These are phyloP conservation scores for Nomada hirtipes DNA, from an alignment of 2,888 invertebrate genomes.

Conservation along the genomic window DNA sequence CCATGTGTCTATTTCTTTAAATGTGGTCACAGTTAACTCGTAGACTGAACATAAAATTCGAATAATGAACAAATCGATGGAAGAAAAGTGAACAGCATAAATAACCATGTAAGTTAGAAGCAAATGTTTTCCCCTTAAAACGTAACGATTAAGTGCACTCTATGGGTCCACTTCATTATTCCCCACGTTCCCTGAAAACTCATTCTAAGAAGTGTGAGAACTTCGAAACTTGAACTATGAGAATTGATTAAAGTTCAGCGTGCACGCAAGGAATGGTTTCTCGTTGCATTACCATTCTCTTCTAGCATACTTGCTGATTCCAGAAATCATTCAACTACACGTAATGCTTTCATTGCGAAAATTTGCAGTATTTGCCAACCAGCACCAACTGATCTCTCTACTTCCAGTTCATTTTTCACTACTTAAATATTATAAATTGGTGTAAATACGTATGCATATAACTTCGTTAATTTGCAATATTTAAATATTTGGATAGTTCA, in stretches of 20 bases:
- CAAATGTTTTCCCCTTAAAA: neutral
- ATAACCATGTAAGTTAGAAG: neutral
- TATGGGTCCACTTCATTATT: constrained; percentile 23
- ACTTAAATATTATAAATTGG: neutral
- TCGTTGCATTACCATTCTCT: constrained; percentile 1
- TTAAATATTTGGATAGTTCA: no score
- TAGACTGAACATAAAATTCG: neutral
- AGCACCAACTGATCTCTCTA: neutral
- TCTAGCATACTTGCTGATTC: constrained; percentile 33
- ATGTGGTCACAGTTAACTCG: neutral
- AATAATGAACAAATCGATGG: neutral
- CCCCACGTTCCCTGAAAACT: constrained; percentile 17
- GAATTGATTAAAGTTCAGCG: constrained; percentile 55
- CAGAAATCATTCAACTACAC: constrained; percentile 28
- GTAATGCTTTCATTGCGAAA: constrained; percentile 33
- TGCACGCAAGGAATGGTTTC: constrained; percentile 44
- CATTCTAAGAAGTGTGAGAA: constrained; percentile 23
- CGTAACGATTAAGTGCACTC: constrained; percentile 1
- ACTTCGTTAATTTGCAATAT: neutral
- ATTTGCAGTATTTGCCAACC: constrained; percentile 27
- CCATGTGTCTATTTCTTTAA: neutral
- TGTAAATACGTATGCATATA: neutral
- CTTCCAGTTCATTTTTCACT: neutral
- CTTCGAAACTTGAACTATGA: constrained; percentile 47
- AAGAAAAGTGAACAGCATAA: neutral